phyloP scores from a whole-genome alignment of 2,888 invertebrate species.

The Agrotis puta region DNA sequence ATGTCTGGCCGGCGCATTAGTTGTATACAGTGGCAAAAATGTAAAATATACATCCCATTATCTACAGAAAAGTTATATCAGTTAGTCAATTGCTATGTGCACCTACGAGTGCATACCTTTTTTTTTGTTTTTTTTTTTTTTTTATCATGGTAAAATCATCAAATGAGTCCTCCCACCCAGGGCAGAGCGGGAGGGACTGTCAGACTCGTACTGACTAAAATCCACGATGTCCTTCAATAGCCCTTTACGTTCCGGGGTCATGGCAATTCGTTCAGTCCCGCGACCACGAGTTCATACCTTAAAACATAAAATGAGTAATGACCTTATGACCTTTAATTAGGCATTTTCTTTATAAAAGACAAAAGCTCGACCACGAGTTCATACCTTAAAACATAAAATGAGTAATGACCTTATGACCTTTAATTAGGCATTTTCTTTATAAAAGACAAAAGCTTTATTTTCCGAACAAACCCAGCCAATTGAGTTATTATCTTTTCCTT shows the following conservation, averaged over 20 bases:
- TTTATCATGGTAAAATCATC: too few species aligned
- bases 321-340: not conserved
- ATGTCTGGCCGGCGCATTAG: conserved; percentile 38
- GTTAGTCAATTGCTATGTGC: not conserved
- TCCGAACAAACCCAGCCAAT: not conserved
- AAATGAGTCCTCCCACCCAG: too few species aligned
- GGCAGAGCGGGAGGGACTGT: too few species aligned
- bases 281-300: too few species aligned
- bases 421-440: not conserved
- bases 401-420: not conserved
- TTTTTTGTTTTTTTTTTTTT: too few species aligned
- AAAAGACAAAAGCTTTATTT: conserved; percentile 1
- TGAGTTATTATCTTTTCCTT: not conserved
- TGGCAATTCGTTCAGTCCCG: too few species aligned
- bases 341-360: not conserved
- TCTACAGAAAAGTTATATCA: not conserved
- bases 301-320: too few species aligned
- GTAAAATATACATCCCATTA: not conserved
- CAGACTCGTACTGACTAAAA: too few species aligned
- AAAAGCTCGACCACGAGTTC: not conserved
- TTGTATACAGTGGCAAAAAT: conserved; percentile 33
- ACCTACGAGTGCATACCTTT: not conserved
- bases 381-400: too few species aligned
- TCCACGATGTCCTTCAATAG: too few species aligned
- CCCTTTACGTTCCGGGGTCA: too few species aligned